phyloP scores from a whole-genome alignment of 2,113 vertebrate species.

The Melanotaenia duboulayi region DNA sequence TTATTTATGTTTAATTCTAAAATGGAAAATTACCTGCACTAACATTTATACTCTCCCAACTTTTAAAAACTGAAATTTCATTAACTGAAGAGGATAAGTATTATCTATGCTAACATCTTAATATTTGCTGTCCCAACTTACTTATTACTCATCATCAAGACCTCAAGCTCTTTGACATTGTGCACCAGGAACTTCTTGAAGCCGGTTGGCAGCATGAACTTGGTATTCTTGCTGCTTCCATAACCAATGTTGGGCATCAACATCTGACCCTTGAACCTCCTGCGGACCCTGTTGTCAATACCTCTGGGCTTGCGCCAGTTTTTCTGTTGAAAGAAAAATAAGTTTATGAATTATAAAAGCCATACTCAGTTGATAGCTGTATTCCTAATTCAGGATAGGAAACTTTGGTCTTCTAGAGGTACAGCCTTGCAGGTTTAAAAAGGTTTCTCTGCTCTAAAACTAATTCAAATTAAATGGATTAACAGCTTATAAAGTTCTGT shows the following conservation, averaged over 20 bases:
- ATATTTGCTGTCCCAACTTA: constrained; percentile 72
- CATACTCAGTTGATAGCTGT: not conserved
- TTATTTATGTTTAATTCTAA: not conserved
- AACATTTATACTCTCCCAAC: no score
- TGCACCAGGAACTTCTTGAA: constrained; percentile 98
- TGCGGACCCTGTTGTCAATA: constrained; percentile 96
- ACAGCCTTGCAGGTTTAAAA: no score
- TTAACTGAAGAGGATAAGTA: no score
- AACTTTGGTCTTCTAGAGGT: no score
- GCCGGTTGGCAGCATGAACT: constrained; percentile 95
- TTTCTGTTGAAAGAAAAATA: constrained; percentile 64
- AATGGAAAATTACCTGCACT: not conserved
- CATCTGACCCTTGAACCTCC: constrained; percentile 98
- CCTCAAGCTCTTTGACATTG: constrained; percentile 96
- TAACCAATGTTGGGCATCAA: constrained; percentile 99
- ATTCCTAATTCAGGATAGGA: no score
- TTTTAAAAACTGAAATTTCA: no score
- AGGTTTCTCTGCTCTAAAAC: no score
- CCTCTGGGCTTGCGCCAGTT: constrained; percentile 99
- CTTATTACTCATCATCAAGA: constrained; percentile 99
- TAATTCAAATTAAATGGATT: no score
- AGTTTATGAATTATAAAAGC: not conserved
- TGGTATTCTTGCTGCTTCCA: constrained; percentile 97
- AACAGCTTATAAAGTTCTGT: no score
- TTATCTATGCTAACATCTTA: no score